Percentiles rank a stretch among this genome's conserved stretches.
Conservation (phyloP, 1,140 invertebrate genomes). For the Sycophaga agraensis region DNA sequence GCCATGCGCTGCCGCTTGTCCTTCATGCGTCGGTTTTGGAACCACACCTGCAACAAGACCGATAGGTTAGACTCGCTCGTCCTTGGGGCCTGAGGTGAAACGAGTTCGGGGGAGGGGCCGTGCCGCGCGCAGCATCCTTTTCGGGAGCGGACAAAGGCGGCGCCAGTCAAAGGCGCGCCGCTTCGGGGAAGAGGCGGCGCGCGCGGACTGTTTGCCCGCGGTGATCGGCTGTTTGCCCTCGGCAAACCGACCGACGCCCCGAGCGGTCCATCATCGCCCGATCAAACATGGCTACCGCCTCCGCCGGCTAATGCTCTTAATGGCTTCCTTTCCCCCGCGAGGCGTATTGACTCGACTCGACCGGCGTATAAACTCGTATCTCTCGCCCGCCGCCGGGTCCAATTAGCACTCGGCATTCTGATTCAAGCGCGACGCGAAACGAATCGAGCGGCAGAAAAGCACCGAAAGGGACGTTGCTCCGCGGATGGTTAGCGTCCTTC, state of each 20-base stretch:
- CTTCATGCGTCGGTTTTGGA: conserved; percentile 99
- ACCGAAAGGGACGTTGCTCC: too few relatives aligned
- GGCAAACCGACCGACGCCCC: too few relatives aligned
- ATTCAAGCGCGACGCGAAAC: too few relatives aligned
- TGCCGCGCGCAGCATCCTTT: not conserved
- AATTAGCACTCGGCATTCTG: too few relatives aligned
- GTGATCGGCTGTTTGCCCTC: conserved; percentile 36
- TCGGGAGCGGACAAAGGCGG: not conserved
- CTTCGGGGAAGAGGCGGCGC: conserved; percentile 19
- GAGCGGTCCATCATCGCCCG: conserved; percentile 43
- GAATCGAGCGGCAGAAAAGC: too few relatives aligned
- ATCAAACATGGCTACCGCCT: conserved; percentile 38
- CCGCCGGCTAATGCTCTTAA: too few relatives aligned
- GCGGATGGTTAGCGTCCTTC: too few relatives aligned
- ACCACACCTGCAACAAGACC: conserved; percentile 81
- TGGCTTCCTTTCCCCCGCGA: too few relatives aligned
- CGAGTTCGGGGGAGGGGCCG: too few relatives aligned
- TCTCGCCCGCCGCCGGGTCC: too few relatives aligned
- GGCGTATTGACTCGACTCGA: conserved; percentile 16
- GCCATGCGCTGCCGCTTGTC: conserved; percentile 94
- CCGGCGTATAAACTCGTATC: too few relatives aligned
- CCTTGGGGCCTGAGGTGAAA: too few relatives aligned
- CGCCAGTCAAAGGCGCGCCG: conserved; percentile 39
- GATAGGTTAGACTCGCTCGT: not conserved
- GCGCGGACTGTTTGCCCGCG: conserved; percentile 26